Base-by-base conservation (phyloP, 2,797 vertebrate species). In the Arremon brunneinucha region DNA sequence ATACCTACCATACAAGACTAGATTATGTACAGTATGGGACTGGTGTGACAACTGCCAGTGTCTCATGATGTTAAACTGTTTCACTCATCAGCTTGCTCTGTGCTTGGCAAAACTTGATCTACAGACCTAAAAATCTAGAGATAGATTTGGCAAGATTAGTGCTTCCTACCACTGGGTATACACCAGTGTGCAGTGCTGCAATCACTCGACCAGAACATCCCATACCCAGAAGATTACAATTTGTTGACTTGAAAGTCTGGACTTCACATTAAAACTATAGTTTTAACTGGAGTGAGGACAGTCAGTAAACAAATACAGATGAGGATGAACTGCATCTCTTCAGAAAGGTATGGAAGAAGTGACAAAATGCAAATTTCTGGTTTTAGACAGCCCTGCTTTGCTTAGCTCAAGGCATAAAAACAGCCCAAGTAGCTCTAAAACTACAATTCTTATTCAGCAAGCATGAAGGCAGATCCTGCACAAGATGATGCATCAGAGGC, bases 21-120 rank as follows among this genome's bases (percentile, higher is more conserved):
- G 92, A 34, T 89, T 94, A 96, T 95, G 94, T 96, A 96, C 93
- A 96, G 94, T 76, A 96, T 96, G 95, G 95, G 96, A 95, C 65
- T 37, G 91, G 89, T 92, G 78, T 81, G 87, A 92, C 72, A 87
- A 92, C 76, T 89, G 83, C 89, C 86, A 87, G 80, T 10, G 49
- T 64, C 65, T 77, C 70, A 43, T 70, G 93, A 93, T 91, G 92
- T 93, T 87, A 62, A 87, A 43, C 72, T 70, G 17, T 62, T 89
- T 87, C 82, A 83, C 83, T 92, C 67, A 75, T 70, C 78, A 63
- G 52, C 68, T 83, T 6, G 14, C 41, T 78, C 82, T 88, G 74
- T 60, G 39, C 69, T 93, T 90, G 93, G 74, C 52, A 68, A 71
- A 85, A 94, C 86, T 84, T 79, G 81, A 91, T 75, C 67, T 9